These are phyloP conservation scores for Quadroppia sp. DNA, from an alignment of 2,888 invertebrate species.

Conservation along the genomic window DNA sequence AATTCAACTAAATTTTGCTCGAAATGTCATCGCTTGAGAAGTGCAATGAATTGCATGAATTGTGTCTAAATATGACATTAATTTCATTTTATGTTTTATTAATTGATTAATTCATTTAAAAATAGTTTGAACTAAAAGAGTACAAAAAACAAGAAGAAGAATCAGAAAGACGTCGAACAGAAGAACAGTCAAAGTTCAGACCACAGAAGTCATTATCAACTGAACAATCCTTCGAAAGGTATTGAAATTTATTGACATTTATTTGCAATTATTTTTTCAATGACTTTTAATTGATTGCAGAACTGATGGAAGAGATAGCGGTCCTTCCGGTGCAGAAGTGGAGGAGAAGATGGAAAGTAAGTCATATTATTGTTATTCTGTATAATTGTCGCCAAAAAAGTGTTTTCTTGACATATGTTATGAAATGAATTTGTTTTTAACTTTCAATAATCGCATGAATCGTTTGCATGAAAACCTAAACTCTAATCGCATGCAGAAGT, in stretches of 20 bases:
- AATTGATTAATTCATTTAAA: slow-evolving; percentile 19
- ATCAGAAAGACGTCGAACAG: slow-evolving; percentile 63
- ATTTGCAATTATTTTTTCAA: no score
- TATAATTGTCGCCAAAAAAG: no score
- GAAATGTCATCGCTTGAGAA: slow-evolving; percentile 18
- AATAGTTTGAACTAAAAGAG: slow-evolving; percentile 92
- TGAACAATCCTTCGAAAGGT: slow-evolving; percentile 50
- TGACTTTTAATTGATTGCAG: slow-evolving; percentile 5
- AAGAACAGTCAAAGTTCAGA: slow-evolving; percentile 74
- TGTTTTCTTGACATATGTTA: no score
- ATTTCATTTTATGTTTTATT: slow-evolving; percentile 21
- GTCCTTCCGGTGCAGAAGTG: slow-evolving; percentile 16
- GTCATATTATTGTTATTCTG: not conserved
- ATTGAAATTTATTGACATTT: not conserved
- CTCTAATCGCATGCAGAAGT: slow-evolving; percentile 18
- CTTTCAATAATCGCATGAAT: slow-evolving; percentile 23
- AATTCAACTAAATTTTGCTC: not conserved
- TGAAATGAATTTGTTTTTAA: not conserved
- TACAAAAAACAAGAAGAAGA: slow-evolving; percentile 62
- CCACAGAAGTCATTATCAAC: slow-evolving; percentile 59
- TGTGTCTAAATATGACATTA: slow-evolving; percentile 8
- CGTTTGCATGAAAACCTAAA: not conserved
- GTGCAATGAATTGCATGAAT: not conserved
- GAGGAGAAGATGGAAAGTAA: slow-evolving; percentile 42
- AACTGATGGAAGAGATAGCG: not conserved